These are phyloP conservation scores for Bos taurus DNA, from an alignment of 2,113 vertebrate species.

Conservation along the genomic window DNA sequence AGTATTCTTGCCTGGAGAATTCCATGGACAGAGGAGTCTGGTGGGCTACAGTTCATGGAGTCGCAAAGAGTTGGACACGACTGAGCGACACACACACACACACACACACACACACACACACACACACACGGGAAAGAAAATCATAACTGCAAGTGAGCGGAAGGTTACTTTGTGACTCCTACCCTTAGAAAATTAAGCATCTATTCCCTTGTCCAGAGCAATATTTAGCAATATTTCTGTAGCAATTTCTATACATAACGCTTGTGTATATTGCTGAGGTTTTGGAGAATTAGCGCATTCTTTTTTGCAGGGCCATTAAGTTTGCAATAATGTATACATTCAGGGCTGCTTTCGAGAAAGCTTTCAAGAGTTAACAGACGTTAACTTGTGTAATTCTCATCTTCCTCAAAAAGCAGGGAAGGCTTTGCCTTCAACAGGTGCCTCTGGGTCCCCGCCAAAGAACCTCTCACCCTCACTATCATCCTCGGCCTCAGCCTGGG, in stretches of 20 bases:
- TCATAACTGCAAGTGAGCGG: not conserved
- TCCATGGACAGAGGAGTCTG: not conserved
- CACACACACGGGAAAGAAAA: not conserved
- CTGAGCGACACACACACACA: not conserved
- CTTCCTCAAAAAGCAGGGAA: not conserved
- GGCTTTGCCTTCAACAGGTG: not conserved
- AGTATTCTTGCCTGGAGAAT: not conserved
- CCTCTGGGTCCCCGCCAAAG: not conserved
- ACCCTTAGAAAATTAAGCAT: not conserved
- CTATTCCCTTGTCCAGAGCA: not conserved
- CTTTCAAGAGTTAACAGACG: not conserved
- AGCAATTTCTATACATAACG: not conserved
- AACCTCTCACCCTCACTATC: conserved; percentile 20
- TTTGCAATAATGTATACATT: not conserved
- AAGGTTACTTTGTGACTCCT: not conserved
- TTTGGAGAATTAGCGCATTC: not conserved
- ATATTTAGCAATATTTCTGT: not conserved
- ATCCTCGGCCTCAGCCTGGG: not conserved
- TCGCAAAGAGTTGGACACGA: not conserved
- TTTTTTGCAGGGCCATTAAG: not conserved
- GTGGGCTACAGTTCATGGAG: not conserved
- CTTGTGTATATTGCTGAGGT: not conserved
- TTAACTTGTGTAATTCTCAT: not conserved
- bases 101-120: not conserved
- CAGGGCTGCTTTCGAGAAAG: not conserved